Conservation (phyloP, 2,113 vertebrate species). For the Triplophysa siluroides region DNA sequence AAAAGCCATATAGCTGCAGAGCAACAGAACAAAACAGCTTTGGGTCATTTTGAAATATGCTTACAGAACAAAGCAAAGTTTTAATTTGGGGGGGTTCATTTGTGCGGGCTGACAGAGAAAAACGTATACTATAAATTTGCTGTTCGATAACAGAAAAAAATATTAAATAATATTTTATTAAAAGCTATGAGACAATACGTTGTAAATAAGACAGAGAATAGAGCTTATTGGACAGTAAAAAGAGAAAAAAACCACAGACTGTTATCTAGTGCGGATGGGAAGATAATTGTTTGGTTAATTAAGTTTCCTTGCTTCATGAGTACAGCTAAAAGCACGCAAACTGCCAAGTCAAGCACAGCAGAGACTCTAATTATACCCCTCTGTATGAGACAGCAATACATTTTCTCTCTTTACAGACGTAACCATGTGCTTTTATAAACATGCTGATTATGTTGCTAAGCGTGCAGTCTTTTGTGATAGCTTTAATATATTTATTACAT, state of each 20-base stretch:
- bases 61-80: too few species aligned
- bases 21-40: slow-evolving; percentile 12
- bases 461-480: not conserved
- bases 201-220: not conserved
- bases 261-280: slow-evolving; percentile 10
- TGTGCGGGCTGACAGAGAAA: too few species aligned
- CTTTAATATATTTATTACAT: not conserved
- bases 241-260: not conserved
- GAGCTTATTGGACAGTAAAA: not conserved
- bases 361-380: not conserved
- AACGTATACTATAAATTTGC: too few species aligned
- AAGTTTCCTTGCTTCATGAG: not conserved
- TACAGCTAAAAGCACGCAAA: not conserved
- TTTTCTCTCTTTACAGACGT: slow-evolving; percentile 22
- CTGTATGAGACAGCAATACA: not conserved
- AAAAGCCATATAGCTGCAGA: not conserved
- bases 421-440: not conserved
- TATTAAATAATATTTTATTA: too few species aligned
- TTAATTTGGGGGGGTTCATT: too few species aligned
- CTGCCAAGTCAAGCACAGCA: slow-evolving; percentile 15
- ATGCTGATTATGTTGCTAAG: not conserved
- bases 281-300: slow-evolving; percentile 21
- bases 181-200: too few species aligned
- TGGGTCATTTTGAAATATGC: not conserved
- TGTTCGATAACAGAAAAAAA: too few species aligned